These are phyloP conservation scores for Ascidia mentula DNA, from an alignment of 23 tunicate genomes.

Conservation along the genomic window DNA sequence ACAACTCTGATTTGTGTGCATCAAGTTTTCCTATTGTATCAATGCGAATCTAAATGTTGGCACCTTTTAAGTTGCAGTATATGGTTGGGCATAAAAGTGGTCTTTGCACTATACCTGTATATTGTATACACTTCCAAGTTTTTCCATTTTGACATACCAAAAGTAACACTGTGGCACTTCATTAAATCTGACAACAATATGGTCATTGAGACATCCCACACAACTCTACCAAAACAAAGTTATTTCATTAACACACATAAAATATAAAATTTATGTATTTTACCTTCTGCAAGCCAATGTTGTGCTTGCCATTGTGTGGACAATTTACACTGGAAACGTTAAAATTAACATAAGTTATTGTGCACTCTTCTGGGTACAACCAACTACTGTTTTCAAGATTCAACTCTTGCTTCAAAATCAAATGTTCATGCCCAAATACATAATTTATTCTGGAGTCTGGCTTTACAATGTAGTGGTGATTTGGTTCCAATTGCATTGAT, in stretches of 20 bases:
- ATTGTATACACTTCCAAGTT: neutral
- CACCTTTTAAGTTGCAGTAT: too few species aligned
- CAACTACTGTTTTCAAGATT: neutral
- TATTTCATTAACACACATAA: neutral
- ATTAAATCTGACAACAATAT: neutral
- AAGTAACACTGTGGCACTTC: constrained; percentile 1
- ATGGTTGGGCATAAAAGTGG: neutral
- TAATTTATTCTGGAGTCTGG: neutral
- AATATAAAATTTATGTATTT: neutral
- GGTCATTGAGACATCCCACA: neutral
- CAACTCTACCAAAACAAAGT: neutral
- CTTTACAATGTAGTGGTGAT: neutral
- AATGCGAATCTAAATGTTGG: too few species aligned
- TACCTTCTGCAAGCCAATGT: neutral
- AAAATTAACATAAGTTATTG: neutral
- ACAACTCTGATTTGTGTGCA: neutral
- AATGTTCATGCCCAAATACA: neutral
- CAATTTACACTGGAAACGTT: neutral
- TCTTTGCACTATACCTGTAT: neutral
- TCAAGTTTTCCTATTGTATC: too few species aligned
- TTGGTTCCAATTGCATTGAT: neutral
- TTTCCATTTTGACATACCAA: neutral
- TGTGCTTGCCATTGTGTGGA: neutral
- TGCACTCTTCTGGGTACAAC: neutral
- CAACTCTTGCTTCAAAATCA: neutral